Evolutionary conservation across 1,140 invertebrate genomes (phyloP).

Genomic region (Babylonia areolata): DNA sequence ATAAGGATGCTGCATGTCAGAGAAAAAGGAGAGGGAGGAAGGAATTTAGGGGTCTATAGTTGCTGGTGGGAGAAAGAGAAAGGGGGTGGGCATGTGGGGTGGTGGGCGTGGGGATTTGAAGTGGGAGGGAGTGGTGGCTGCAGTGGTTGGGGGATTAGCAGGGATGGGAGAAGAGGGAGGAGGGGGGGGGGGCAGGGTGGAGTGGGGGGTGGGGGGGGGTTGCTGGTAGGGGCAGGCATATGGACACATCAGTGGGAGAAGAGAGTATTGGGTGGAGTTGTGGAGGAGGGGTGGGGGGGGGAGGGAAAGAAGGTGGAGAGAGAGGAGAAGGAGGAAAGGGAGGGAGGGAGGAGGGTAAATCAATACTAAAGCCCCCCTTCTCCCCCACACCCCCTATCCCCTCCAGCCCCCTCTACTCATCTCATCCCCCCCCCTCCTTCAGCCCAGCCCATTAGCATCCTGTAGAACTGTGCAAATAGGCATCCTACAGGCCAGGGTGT

Average conservation of each 20-base stretch:
- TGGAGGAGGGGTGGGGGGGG: background rate
- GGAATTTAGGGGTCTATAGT: too few species aligned
- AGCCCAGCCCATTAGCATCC: too few species aligned
- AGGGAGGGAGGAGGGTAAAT: too few species aligned
- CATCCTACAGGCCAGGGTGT: too few species aligned
- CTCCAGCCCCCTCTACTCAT: too few species aligned
- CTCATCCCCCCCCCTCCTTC: too few species aligned
- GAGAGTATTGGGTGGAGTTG: background rate
- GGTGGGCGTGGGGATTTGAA: background rate
- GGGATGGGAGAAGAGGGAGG: background rate
- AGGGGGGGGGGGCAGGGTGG: background rate
- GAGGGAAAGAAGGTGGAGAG: background rate
- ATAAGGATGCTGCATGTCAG: too few species aligned
- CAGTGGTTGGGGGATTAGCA: too few species aligned
- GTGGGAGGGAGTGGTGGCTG: background rate
- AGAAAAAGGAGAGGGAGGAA: background rate
- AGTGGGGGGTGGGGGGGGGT: background rate
- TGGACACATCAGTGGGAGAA: background rate
- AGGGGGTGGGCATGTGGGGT: background rate
- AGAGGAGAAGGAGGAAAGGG: background rate
- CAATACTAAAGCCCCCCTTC: too few species aligned
- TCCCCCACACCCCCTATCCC: too few species aligned
- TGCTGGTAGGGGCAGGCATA: background rate
- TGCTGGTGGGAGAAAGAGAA: background rate
- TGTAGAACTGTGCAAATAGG: too few species aligned